Conservation (phyloP, 2,113 vertebrate species). For the Myotis yumanensis region DNA sequence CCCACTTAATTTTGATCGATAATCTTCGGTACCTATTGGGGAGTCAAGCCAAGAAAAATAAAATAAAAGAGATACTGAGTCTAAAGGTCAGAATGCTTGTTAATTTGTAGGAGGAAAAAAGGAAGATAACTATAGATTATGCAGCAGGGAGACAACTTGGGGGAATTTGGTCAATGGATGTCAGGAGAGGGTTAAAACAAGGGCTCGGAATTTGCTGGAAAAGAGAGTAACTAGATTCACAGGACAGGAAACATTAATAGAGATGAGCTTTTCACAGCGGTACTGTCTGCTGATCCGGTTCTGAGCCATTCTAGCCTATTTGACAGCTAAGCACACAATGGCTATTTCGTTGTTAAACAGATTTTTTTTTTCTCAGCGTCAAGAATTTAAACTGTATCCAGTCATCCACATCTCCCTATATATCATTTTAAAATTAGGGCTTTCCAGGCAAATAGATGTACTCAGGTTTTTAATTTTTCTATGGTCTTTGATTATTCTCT, state of each 20-base stretch:
- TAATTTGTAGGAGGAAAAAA: conserved; percentile 67
- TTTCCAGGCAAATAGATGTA: conserved; percentile 72
- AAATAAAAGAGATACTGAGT: conserved; percentile 70
- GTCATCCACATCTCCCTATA: conserved; percentile 74
- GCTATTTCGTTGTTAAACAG: conserved; percentile 75
- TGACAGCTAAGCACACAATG: conserved; percentile 81
- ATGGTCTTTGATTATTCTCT: conserved; percentile 68
- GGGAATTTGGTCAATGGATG: conserved; percentile 83
- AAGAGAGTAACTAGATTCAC: conserved; percentile 84
- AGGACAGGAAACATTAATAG: conserved; percentile 83
- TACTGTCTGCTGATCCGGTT: conserved; percentile 88
- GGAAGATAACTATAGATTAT: conserved; percentile 78
- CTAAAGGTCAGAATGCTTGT: conserved; percentile 50
- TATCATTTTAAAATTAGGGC: conserved; percentile 76
- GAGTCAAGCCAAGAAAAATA: conserved; percentile 81
- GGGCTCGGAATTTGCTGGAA: conserved; percentile 84
- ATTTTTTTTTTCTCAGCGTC: conserved; percentile 77
- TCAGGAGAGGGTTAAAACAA: conserved; percentile 85
- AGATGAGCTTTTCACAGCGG: conserved; percentile 90
- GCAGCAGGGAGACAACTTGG: conserved; percentile 81
- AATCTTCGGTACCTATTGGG: conserved; percentile 96
- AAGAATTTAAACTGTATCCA: conserved; percentile 72
- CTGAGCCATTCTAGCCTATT: conserved; percentile 81
- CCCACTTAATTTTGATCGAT: conserved; percentile 96
- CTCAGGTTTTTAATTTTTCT: conserved; percentile 74